Conservation (phyloP, 1,140 invertebrate species). For the Hylyphantes graminicola region DNA sequence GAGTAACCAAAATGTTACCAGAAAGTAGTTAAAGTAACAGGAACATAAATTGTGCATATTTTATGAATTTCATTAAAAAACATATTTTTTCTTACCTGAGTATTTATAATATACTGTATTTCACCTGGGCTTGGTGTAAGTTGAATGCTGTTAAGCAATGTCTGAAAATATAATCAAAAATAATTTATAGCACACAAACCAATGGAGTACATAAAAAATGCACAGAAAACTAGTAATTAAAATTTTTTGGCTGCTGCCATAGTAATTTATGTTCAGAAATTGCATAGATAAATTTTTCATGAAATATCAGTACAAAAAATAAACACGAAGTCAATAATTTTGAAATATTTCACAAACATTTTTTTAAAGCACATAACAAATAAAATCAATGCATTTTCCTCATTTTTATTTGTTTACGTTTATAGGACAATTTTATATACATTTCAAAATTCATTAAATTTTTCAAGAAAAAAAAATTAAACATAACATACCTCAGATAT, state of each 20-base stretch:
- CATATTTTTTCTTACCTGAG: constrained; percentile 14
- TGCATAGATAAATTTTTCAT: no score
- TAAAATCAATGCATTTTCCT: neutral
- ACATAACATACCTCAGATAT: constrained; percentile 34
- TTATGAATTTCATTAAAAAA: neutral
- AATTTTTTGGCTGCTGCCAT: no score
- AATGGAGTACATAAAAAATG: no score
- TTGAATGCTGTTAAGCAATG: constrained; percentile 12
- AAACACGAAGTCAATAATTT: neutral
- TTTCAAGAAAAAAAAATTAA: neutral
- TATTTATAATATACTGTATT: constrained; percentile 40
- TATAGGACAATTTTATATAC: neutral
- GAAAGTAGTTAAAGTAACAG: no score
- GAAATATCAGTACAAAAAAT: no score
- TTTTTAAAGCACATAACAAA: neutral
- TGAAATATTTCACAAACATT: neutral
- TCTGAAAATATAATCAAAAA: constrained; percentile 18
- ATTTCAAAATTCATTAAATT: constrained; percentile 4
- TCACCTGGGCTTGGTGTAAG: constrained; percentile 25
- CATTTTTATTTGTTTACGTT: neutral
- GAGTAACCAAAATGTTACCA: no score
- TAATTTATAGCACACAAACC: neutral
- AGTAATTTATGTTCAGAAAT: no score
- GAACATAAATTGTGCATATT: neutral
- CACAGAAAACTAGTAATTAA: no score